Conservation (phyloP, 2,113 vertebrate species). For the Benitochromis conjunctus region DNA sequence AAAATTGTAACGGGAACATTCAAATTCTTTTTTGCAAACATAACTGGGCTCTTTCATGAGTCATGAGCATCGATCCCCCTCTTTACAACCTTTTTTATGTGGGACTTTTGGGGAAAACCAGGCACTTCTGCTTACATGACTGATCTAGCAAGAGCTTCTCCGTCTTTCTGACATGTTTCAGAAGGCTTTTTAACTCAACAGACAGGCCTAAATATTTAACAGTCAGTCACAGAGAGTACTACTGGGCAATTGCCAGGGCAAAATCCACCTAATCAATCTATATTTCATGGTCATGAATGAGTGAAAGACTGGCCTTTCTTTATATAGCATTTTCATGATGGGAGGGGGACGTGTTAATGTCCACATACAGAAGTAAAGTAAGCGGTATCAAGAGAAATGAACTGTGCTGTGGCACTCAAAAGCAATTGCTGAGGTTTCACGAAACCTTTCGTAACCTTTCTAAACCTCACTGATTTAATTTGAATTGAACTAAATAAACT, state of each 20-base stretch:
- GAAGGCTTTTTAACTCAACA: conserved; percentile 23
- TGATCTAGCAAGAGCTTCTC: background rate
- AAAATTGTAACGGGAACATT: background rate
- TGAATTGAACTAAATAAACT: background rate
- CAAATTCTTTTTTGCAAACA: background rate
- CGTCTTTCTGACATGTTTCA: background rate
- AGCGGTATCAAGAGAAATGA: background rate
- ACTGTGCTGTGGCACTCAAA: background rate
- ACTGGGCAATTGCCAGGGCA: conserved; percentile 17
- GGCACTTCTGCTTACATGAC: background rate
- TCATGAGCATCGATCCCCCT: background rate
- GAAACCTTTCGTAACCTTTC: background rate
- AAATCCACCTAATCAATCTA: conserved; percentile 39
- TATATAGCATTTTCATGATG: conserved; percentile 14
- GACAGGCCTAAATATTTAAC: conserved; percentile 50
- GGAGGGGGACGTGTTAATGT: background rate
- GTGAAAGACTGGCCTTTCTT: conserved; percentile 22
- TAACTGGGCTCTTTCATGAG: background rate
- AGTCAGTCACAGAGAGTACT: conserved; percentile 26
- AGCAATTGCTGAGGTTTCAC: background rate
- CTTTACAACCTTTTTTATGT: background rate
- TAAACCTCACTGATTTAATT: background rate
- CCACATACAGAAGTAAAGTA: background rate
- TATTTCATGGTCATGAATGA: conserved; percentile 57
- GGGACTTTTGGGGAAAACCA: background rate